These are phyloP conservation scores for Pipistrellus pipistrellus DNA, from an alignment of 2,797 vertebrate species.

Conservation along the genomic window DNA sequence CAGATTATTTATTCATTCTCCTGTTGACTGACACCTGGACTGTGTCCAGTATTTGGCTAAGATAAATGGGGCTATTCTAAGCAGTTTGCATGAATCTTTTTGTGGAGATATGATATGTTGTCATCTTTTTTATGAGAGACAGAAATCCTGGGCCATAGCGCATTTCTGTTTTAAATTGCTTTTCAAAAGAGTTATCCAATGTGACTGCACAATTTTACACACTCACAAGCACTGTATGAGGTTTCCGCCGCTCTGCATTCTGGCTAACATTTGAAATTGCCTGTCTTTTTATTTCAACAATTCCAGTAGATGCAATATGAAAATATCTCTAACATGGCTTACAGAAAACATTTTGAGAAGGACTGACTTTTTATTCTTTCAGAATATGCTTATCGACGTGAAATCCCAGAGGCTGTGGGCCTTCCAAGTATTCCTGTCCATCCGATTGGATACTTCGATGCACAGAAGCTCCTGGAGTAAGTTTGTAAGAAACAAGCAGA, in stretches of 20 bases:
- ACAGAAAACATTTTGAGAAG: neutral
- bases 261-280: neutral
- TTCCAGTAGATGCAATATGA: neutral
- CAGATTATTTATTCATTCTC: neutral
- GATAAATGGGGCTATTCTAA: neutral
- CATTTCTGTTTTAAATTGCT: neutral
- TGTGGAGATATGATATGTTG: neutral
- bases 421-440: slow-evolving; percentile 96
- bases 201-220: neutral
- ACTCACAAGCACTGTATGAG: neutral
- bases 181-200: neutral
- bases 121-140: neutral
- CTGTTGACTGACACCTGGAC: neutral
- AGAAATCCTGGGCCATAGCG: neutral
- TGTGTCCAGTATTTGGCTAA: neutral
- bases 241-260: neutral
- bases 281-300: neutral
- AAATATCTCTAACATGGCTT: neutral
- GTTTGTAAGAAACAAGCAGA: slow-evolving; percentile 48
- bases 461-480: slow-evolving; percentile 92
- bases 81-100: neutral
- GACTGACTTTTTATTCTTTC: slow-evolving; percentile 62
- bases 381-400: slow-evolving; percentile 94
- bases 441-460: slow-evolving; percentile 95
- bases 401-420: slow-evolving; percentile 90